Evolutionary conservation across 2,797 vertebrate species (phyloP), one percentile per base, ranked within the genome.

Genomic region (Amazona ochrocephala): DNA sequence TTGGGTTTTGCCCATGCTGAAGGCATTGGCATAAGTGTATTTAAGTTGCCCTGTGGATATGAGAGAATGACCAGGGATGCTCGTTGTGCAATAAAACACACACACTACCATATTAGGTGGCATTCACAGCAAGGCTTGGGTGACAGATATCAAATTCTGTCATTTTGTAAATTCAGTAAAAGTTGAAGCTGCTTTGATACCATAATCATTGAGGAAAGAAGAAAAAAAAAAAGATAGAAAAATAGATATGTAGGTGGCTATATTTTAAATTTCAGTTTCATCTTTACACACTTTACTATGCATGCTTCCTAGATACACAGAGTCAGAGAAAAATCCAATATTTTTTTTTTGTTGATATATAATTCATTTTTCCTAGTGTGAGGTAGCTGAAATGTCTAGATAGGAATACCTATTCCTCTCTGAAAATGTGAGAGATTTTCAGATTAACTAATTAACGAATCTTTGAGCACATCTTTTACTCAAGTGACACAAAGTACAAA

Each of bases 211-310:
- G 10, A n/a, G 10, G 24, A 19, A 24, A 61, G 5, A 37, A 61
- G 23, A 34, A 23, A 4, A 13, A 26, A 22, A 27, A 11, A 37
- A 56, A 56, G 21, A 60, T 27, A 29, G 21, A 29, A 3, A 15
- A 32, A 3, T 9, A 80, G 20, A 27, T 8, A 53, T 13, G 13
- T 73, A 7, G 3, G 14, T 66, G 8, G 14, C 4, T 84, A 6
- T 42, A 86, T 70, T 78, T 91, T 21, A 88, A 34, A 80, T 68
- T 58, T 42, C 44, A 80, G 19, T 67, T 94, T 88, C 23, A 48
- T 26, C 18, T 74, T 67, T 61, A n/a, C 17, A 22, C 27, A 74
- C 10, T 23, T 78, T 68, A 13, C 42, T 72, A 10, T 23, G 32
- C 3, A 44, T n/a, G 11, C 7, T 67, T 78, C n/a, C 45, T 68